Percentiles rank a stretch among this genome's conserved stretches.
Evolutionary conservation across 2,888 invertebrate species (phyloP).

Genomic region (Sympetrum striolatum): DNA sequence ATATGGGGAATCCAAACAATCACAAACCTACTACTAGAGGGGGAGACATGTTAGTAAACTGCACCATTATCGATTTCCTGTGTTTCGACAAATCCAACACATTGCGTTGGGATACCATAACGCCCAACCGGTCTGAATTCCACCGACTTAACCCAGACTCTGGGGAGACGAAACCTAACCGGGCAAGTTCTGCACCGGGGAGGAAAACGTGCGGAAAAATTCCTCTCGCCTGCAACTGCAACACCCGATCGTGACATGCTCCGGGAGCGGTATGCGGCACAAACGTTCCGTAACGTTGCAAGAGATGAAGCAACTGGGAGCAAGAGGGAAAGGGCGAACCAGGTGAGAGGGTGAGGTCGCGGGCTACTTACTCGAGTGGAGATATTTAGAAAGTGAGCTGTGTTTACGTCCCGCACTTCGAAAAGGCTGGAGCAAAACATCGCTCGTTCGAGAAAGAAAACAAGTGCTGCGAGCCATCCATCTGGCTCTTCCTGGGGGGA

Average conservation of each 20-base stretch:
- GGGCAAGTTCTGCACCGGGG: background rate
- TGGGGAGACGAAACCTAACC: background rate
- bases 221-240: background rate
- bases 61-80: too few species aligned
- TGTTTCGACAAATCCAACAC: too few species aligned
- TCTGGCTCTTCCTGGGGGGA: background rate
- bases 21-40: too few species aligned
- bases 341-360: background rate
- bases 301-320: background rate
- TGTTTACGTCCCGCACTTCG: background rate
- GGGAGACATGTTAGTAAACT: too few species aligned
- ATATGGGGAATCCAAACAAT: too few species aligned
- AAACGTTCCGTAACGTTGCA: background rate
- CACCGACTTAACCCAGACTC: background rate
- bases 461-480: background rate
- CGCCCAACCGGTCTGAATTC: too few species aligned
- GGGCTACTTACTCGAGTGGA: background rate
- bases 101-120: too few species aligned
- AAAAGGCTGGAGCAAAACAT: background rate
- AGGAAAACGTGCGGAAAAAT: background rate
- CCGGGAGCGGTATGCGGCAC: background rate
- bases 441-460: background rate
- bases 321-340: background rate
- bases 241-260: background rate
- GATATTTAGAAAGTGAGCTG: slow-evolving; percentile 17